phyloP scores from a whole-genome alignment of 2,888 invertebrate species.

The Furcula furcula region DNA sequence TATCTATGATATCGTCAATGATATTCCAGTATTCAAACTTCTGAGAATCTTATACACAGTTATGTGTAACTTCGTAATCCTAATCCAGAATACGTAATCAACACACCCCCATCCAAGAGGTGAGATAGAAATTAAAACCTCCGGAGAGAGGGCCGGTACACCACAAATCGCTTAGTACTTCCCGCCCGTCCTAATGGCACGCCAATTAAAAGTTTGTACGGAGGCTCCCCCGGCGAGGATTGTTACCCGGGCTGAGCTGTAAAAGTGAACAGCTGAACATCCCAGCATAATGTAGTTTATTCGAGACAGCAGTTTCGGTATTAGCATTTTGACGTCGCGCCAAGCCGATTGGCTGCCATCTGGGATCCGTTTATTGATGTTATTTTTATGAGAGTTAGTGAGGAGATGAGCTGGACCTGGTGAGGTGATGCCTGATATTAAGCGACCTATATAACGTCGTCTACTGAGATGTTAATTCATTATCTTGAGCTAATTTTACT shows the following conservation, averaged over 20 bases:
- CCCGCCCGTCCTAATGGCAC: constrained; percentile 79
- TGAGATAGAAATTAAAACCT: constrained; percentile 72
- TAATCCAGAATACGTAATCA: constrained; percentile 48
- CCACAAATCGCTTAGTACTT: constrained; percentile 81
- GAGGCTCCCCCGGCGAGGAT: constrained; percentile 65
- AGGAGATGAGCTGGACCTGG: no score
- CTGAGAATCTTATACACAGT: no score
- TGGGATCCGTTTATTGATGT: constrained; percentile 30
- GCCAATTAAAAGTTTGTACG: constrained; percentile 80
- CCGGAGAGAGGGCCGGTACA: constrained; percentile 74
- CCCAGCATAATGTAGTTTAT: constrained; percentile 70
- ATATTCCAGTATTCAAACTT: no score
- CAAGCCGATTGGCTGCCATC: constrained; percentile 38
- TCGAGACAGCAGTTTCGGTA: constrained; percentile 56
- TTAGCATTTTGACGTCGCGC: constrained; percentile 71
- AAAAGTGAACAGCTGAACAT: constrained; percentile 74
- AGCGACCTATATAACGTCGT: no score
- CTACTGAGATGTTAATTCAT: no score
- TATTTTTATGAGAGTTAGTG: constrained; percentile 3
- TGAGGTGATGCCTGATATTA: no score
- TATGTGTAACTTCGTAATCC: constrained; percentile 32
- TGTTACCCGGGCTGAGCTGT: constrained; percentile 68
- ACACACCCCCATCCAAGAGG: constrained; percentile 53
- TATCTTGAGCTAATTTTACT: no score
- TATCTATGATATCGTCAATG: no score